These are phyloP conservation scores for Ciconia boyciana DNA, from an alignment of 2,113 vertebrate species.

Conservation along the genomic window DNA sequence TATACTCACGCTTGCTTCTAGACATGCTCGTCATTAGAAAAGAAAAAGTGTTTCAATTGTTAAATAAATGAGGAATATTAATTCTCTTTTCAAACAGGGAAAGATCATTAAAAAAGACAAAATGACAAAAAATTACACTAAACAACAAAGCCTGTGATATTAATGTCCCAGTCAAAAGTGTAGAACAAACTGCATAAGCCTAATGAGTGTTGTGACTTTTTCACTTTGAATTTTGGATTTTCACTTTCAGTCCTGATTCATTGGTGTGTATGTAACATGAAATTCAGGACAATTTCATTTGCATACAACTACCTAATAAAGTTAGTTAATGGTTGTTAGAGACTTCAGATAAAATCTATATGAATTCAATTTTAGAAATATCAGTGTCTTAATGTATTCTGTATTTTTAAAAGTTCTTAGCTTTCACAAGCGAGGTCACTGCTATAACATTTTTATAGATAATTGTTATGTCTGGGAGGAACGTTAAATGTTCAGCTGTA, in stretches of 20 bases:
- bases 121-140: background rate
- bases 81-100: background rate
- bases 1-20: background rate
- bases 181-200: background rate
- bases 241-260: background rate
- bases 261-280: background rate
- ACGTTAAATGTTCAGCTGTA: background rate
- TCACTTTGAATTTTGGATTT: background rate
- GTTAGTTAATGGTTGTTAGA: background rate
- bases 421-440: background rate
- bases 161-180: background rate
- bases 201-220: background rate
- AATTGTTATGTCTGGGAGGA: background rate
- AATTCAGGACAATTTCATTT: background rate
- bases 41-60: background rate
- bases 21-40: background rate
- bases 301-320: background rate
- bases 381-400: background rate
- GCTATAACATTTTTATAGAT: background rate
- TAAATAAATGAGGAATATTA: background rate
- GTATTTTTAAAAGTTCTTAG: background rate
- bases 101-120: background rate
- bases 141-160: background rate
- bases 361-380: background rate
- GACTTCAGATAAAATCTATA: background rate